Conservation (phyloP, 35 echinoderm and acorn worm species). For the Strongylocentrotus purpuratus region DNA sequence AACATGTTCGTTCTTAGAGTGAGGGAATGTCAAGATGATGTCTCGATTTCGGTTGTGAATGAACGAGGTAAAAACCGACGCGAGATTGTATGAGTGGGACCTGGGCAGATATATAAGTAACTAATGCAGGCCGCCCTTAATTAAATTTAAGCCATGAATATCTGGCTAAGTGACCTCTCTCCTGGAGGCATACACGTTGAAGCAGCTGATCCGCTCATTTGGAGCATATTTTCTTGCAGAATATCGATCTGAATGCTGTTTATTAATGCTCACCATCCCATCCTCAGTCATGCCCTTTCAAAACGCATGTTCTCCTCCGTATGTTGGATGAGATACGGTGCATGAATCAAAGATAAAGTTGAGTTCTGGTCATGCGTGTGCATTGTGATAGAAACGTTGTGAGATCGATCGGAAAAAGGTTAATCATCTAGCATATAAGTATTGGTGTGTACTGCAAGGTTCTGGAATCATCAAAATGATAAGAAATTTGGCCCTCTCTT, state of each 20-base stretch:
- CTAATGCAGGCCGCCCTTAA: not conserved
- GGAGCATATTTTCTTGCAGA: not conserved
- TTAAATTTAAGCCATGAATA: not conserved
- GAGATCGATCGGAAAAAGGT: too few relatives aligned
- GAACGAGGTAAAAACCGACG: not conserved
- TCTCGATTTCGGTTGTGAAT: too few relatives aligned
- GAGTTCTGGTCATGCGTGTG: too few relatives aligned
- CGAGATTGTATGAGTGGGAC: not conserved
- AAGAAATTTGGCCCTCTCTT: too few relatives aligned
- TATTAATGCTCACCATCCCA: not conserved
- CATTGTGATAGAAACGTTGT: too few relatives aligned
- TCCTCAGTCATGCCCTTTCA: not conserved
- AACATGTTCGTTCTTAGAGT: too few relatives aligned
- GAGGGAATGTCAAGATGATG: too few relatives aligned
- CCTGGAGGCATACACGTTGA: not conserved
- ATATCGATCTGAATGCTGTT: conserved; percentile 10
- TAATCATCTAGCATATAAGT: too few relatives aligned
- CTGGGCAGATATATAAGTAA: not conserved
- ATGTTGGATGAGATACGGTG: not conserved
- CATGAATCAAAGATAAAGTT: not conserved
- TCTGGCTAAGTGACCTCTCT: not conserved
- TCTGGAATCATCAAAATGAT: too few relatives aligned
- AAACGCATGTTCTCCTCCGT: not conserved
- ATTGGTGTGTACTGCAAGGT: too few relatives aligned
- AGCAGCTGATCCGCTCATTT: not conserved